phyloP scores from a whole-genome alignment of 92 coral and sea anemone species.

The Parazoanthus atlanticus region DNA sequence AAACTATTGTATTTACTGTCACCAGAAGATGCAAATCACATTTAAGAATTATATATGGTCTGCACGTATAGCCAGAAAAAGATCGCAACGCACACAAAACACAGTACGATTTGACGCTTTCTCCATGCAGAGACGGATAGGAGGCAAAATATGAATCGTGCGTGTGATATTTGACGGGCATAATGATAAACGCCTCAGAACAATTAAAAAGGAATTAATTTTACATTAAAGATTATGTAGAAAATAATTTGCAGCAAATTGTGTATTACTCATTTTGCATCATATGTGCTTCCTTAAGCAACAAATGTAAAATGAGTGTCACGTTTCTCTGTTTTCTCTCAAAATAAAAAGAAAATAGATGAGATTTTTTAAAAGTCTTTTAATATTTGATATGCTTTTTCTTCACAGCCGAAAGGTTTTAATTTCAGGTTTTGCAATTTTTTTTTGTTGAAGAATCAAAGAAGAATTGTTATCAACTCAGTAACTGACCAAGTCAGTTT shows the following conservation, averaged over 20 bases:
- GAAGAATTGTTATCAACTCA: not conserved
- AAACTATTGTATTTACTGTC: no score
- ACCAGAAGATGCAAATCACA: not conserved
- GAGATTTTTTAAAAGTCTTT: no score
- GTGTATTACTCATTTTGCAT: not conserved
- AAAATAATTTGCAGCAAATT: no score
- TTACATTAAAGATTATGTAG: no score
- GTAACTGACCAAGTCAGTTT: no score
- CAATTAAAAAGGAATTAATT: not conserved
- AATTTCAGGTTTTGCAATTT: no score
- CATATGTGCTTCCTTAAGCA: not conserved
- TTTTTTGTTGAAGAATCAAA: no score
- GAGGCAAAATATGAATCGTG: not conserved
- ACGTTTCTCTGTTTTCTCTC: not conserved
- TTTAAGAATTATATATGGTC: no score
- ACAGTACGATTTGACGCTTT: no score
- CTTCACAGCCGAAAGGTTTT: not conserved
- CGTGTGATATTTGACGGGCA: not conserved
- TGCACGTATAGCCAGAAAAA: not conserved
- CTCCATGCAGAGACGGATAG: not conserved
- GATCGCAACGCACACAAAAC: not conserved
- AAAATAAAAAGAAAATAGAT: not conserved
- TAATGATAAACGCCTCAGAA: not conserved
- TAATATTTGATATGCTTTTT: not conserved
- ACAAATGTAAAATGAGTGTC: not conserved